Conservation (phyloP, 1,140 invertebrate genomes). For the Dendrolimus punctatus region DNA sequence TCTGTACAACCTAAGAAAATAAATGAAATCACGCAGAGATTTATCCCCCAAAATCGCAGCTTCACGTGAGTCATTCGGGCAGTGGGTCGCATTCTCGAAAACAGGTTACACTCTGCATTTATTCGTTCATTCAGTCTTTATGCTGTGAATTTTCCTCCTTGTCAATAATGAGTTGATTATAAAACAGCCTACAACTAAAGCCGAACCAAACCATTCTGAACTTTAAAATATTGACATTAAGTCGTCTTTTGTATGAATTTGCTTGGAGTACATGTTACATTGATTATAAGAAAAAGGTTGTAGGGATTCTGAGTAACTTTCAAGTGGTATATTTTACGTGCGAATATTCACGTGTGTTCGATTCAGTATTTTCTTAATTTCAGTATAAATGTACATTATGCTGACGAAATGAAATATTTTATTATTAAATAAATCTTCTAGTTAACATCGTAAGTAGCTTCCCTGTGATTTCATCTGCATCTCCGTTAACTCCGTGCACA, state of each 20-base stretch:
- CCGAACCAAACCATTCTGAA: background rate
- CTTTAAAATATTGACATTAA: background rate
- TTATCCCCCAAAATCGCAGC: background rate
- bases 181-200: background rate
- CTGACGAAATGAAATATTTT: no score
- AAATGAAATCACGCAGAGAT: no score
- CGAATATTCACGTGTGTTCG: no score
- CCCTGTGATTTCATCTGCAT: no score
- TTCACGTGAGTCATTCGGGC: slow-evolving; percentile 22
- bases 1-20: no score
- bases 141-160: slow-evolving; percentile 23
- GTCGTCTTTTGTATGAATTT: background rate
- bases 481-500: no score
- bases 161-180: background rate
- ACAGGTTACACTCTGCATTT: slow-evolving; percentile 16
- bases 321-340: slow-evolving; percentile 5
- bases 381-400: no score
- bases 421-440: no score
- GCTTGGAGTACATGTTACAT: no score
- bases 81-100: slow-evolving; percentile 25
- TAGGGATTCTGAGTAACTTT: slow-evolving; percentile 18
- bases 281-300: slow-evolving; percentile 2
- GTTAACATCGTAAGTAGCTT: no score
- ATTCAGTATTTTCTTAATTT: no score
- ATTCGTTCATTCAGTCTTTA: slow-evolving; percentile 10